A percentile compares a stretch with the other conserved stretches of the same genome.
Evolutionary conservation across 2,888 invertebrate genomes (phyloP).

Genomic region (Rhogogaster chlorosoma): DNA sequence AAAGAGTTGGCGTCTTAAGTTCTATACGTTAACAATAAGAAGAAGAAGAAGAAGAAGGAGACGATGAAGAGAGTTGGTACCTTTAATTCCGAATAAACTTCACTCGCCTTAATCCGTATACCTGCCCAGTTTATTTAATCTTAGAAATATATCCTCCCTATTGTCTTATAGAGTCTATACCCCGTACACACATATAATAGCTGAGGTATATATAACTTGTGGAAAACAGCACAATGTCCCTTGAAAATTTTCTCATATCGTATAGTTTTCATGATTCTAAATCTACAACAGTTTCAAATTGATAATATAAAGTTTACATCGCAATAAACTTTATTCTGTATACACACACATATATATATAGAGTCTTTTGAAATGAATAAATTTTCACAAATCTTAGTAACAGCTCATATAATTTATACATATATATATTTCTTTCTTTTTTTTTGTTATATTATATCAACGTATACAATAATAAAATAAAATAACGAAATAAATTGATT

Average conservation of each 20-base stretch:
- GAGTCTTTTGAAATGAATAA: too few species aligned
- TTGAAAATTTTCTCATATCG: not conserved
- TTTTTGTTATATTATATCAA: too few species aligned
- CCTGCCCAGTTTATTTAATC: not conserved
- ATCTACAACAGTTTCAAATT: too few species aligned
- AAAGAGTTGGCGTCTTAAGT: not conserved
- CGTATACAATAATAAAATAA: too few species aligned
- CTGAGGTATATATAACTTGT: not conserved
- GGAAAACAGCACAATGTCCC: not conserved
- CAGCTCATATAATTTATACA: too few species aligned
- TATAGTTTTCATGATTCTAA: too few species aligned
- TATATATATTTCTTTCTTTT: too few species aligned
- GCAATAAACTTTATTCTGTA: too few species aligned
- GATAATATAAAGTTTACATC: too few species aligned
- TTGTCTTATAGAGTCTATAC: not conserved
- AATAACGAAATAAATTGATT: too few species aligned
- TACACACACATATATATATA: too few species aligned
- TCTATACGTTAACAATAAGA: constrained; percentile 2
- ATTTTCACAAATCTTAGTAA: too few species aligned
- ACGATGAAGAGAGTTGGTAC: not conserved
- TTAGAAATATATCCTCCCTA: not conserved
- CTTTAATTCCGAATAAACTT: constrained; percentile 6
- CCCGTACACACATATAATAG: not conserved
- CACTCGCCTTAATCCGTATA: not conserved
- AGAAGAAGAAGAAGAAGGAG: not conserved